Evolutionary conservation across 2,113 vertebrate genomes (phyloP).

Genomic region (Nerophis lumbriciformis): DNA sequence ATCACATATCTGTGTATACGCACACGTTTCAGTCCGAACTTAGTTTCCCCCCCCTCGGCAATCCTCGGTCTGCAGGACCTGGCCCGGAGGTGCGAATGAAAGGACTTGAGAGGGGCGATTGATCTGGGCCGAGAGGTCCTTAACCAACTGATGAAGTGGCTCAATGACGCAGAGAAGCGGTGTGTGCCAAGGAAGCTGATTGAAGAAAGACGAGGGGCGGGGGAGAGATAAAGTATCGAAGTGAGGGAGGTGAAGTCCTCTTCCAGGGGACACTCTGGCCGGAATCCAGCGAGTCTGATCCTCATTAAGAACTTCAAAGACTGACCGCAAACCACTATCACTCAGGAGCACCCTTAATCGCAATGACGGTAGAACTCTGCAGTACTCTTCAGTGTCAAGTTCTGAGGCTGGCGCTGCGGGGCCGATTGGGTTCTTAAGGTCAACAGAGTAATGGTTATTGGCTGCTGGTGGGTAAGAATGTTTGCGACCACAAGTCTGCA

Average conservation of each 20-base stretch:
- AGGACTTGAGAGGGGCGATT: slow-evolving; percentile 45
- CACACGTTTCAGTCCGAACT: slow-evolving; percentile 31
- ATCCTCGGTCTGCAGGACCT: slow-evolving; percentile 4
- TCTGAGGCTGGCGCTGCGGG: slow-evolving; percentile 32
- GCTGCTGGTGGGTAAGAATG: not conserved
- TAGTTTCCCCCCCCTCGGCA: slow-evolving; percentile 4
- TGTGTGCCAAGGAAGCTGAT: slow-evolving; percentile 37
- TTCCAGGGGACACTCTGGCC: slow-evolving; percentile 23
- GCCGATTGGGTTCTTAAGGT: slow-evolving; percentile 34
- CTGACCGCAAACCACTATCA: slow-evolving; percentile 52
- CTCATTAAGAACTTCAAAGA: slow-evolving; percentile 71
- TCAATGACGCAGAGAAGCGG: slow-evolving; percentile 21
- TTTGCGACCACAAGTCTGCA: not conserved
- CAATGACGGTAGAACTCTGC: slow-evolving; percentile 54
- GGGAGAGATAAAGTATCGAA: slow-evolving; percentile 15
- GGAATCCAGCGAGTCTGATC: slow-evolving; percentile 49
- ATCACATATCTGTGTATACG: slow-evolving; percentile 37
- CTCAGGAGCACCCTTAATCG: slow-evolving; percentile 56
- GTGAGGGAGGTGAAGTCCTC: slow-evolving; percentile 7
- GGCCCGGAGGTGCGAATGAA: slow-evolving; percentile 37
- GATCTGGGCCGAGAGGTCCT: slow-evolving; percentile 39
- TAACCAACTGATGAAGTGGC: slow-evolving; percentile 44
- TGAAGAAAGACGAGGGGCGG: slow-evolving; percentile 20
- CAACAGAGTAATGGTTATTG: slow-evolving; percentile 10
- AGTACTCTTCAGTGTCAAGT: slow-evolving; percentile 45